A percentile compares a stretch with the other conserved stretches of the same genome.
These are phyloP conservation scores for Ranitomeya variabilis DNA, from an alignment of 2,113 vertebrate species.

Conservation along the genomic window DNA sequence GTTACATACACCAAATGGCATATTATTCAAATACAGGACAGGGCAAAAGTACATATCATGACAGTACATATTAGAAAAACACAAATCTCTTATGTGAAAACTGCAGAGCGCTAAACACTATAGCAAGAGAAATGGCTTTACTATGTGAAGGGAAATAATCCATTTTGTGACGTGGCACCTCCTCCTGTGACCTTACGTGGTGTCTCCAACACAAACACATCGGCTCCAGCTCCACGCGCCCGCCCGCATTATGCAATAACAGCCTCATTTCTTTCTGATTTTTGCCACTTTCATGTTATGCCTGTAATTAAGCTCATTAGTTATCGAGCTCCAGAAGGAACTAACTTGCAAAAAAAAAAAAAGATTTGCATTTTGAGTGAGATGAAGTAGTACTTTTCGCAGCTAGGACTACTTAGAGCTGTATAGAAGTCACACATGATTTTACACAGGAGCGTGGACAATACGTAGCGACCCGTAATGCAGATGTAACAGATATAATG, in stretches of 20 bases:
- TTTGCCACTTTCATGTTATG: constrained; percentile 29
- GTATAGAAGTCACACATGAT: neutral
- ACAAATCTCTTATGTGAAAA: constrained; percentile 8
- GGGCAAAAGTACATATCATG: too few relatives aligned
- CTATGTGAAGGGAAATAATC: constrained; percentile 8
- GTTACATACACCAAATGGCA: too few relatives aligned
- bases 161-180: constrained; percentile 7
- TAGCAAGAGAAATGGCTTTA: neutral
- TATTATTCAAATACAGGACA: too few relatives aligned
- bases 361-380: neutral
- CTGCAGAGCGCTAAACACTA: neutral
- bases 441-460: neutral
- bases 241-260: neutral
- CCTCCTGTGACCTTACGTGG: constrained; percentile 22
- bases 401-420: neutral
- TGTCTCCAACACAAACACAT: constrained; percentile 34
- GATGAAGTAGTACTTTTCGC: neutral
- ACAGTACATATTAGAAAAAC: constrained; percentile 19
- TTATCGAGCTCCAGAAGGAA: neutral
- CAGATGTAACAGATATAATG: neutral
- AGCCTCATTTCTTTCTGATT: neutral
- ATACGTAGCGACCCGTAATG: neutral
- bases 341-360: neutral
- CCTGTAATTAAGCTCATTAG: constrained; percentile 14
- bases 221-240: neutral